These are phyloP conservation scores for Elanoides forficatus DNA, from an alignment of 2,113 vertebrate species.

Conservation along the genomic window DNA sequence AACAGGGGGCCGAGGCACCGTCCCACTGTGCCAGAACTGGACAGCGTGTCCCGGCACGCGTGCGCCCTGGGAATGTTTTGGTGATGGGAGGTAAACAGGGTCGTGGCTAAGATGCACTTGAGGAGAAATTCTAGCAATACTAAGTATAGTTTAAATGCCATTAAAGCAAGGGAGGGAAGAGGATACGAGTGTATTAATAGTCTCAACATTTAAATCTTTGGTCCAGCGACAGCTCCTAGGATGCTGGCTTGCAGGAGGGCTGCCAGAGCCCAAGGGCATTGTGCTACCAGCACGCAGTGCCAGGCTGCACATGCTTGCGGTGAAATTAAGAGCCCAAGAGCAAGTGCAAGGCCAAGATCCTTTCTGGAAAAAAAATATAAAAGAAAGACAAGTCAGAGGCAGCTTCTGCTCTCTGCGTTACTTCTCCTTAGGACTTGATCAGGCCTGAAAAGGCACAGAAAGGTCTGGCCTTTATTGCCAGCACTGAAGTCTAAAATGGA, in stretches of 20 bases:
- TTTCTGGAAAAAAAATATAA: neutral
- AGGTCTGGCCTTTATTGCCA: neutral
- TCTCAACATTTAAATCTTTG: conserved; percentile 30
- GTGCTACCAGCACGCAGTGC: neutral
- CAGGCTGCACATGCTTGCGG: neutral
- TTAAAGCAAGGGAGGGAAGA: conserved; percentile 32
- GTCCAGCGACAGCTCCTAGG: neutral
- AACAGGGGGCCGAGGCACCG: fast-evolving
- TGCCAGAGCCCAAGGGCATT: neutral
- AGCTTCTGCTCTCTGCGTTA: fast-evolving
- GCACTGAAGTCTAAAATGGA: neutral
- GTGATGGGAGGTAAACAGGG: conserved; percentile 8
- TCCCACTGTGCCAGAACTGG: neutral
- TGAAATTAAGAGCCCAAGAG: neutral
- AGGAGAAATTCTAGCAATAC: conserved; percentile 30
- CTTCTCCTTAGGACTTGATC: neutral
- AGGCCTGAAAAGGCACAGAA: neutral
- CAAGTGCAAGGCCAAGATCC: neutral
- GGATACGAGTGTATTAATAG: conserved; percentile 61
- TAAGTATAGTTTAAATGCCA: conserved; percentile 42
- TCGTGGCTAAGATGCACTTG: neutral
- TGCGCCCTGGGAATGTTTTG: neutral
- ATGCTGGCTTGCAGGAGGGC: neutral
- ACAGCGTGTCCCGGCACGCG: fast-evolving
- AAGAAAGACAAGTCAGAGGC: neutral